Evolutionary conservation across 35 echinoderm and acorn worm genomes (phyloP), one percentile per base, ranked within the genome.

Genomic region (Anneissia japonica): DNA sequence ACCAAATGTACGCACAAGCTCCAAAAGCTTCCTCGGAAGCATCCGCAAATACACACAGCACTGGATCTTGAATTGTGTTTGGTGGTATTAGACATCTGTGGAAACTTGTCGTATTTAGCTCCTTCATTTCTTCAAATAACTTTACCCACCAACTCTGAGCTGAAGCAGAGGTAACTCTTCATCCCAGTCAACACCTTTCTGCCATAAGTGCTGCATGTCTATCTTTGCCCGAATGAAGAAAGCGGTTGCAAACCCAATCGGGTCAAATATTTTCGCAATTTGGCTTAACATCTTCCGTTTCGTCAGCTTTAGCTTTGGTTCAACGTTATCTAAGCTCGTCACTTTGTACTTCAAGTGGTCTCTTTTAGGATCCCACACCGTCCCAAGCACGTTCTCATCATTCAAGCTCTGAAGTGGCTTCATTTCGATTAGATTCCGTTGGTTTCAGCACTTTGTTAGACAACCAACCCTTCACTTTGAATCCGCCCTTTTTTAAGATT

Each of bases 1-100:
- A 93, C 74, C 76, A 38, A 4, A 85, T 19, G 77, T 93, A 93
- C 16, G 77, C 91, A 82, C 41, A 89, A 36, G 87, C 81, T 19
- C 83, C 72, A 84, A 93, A 93, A 13, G 91, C 91, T n/a, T 76
- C n/a, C 74, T 93, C 87, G 3, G 91, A 86, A 0, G 83, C 91
- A 81, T 93, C 87, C 0, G 76, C 89, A 34, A 93, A 93, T 9
- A 93, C 85, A 32, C 87, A 93, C 0, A 93, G 37, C n/a, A 88
- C 74, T 3, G 87, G 91, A 74, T 46, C 19, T 21, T 56, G 41
- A 10, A 29, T 28, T 3, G 38, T 46, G n/a, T 43, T 19, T 56
- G 82, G 40, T 43, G 40, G 81, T 23, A 87, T 81, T 12, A 93
- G 30, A 82, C 87, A 76, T 89, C 91, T 81, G 0, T 64, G 31